Evolutionary conservation across 1,140 invertebrate species (phyloP).

Genomic region (Acromyrmex heyeri): DNA sequence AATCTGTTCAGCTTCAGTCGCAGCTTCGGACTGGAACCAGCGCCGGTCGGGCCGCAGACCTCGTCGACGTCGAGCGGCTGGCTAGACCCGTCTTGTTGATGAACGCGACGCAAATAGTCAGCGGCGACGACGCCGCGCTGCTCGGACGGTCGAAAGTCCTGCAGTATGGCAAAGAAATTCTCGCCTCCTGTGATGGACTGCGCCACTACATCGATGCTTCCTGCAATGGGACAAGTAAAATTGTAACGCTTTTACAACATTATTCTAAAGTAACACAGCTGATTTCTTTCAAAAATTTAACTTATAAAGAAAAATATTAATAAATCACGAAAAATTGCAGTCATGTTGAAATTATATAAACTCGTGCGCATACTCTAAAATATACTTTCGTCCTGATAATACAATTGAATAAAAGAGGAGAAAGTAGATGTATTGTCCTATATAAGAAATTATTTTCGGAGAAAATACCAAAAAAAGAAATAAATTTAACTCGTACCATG

Average conservation of each 20-base stretch:
- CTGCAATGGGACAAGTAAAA: slow-evolving; percentile 79
- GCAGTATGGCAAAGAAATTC: slow-evolving; percentile 93
- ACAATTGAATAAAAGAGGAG: slow-evolving; percentile 73
- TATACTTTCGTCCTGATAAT: neutral
- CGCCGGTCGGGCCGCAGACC: slow-evolving; percentile 83
- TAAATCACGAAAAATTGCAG: neutral
- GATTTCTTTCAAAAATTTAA: neutral
- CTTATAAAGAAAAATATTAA: neutral
- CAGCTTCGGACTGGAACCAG: slow-evolving; percentile 91
- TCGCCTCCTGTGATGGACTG: slow-evolving; percentile 86
- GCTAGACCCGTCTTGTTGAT: slow-evolving; percentile 71
- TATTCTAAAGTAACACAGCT: neutral
- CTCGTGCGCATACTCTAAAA: neutral
- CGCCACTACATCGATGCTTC: slow-evolving; percentile 90
- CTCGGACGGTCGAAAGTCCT: slow-evolving; percentile 90
- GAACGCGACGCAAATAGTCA: slow-evolving; percentile 88
- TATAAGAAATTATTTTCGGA: neutral
- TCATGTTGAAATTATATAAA: neutral
- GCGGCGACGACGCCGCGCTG: slow-evolving; percentile 89
- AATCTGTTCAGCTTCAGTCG: slow-evolving; percentile 91
- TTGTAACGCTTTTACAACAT: neutral
- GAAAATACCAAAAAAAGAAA: neutral
- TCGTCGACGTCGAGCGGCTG: slow-evolving; percentile 84
- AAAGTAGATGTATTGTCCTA: neutral
- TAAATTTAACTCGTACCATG: slow-evolving; percentile 78